Conservation (phyloP, 1,140 invertebrate genomes). For the Drosophila cardini region DNA sequence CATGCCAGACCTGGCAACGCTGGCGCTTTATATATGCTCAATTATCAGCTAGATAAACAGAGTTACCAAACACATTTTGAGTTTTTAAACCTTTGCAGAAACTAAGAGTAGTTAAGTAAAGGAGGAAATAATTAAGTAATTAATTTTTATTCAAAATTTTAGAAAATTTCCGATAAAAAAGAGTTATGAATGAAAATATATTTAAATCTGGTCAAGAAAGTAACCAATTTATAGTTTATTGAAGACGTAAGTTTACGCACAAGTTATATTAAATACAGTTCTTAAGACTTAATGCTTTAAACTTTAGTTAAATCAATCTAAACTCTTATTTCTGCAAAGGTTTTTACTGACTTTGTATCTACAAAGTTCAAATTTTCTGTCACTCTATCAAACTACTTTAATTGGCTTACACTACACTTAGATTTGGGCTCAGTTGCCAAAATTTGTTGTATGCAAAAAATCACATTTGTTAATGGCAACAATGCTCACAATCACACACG, state of each 20-base stretch:
- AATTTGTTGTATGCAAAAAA: constrained; percentile 24
- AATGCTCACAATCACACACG: constrained; percentile 6
- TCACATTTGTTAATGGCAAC: constrained; percentile 14
- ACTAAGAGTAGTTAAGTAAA: background rate
- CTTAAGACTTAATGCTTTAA: background rate
- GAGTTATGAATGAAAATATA: too few species aligned
- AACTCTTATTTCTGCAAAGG: constrained; percentile 6
- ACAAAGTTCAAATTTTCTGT: background rate
- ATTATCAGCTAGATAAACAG: constrained; percentile 2
- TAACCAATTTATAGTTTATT: too few species aligned
- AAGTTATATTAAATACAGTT: background rate
- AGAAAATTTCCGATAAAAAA: too few species aligned
- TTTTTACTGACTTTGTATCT: background rate
- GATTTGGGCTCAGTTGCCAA: constrained; percentile 24
- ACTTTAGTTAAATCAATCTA: background rate
- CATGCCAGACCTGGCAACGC: constrained; percentile 13
- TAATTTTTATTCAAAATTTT: too few species aligned
- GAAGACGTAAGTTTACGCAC: too few species aligned
- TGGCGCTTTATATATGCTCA: constrained; percentile 4
- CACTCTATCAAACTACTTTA: constrained; percentile 1
- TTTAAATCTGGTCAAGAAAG: too few species aligned
- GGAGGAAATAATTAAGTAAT: too few species aligned
- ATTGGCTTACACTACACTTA: constrained; percentile 41
- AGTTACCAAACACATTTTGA: background rate
- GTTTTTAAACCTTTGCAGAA: constrained; percentile 17